Evolutionary conservation across 2,888 invertebrate genomes (phyloP).

Genomic region (Troides oblongomaculatus): DNA sequence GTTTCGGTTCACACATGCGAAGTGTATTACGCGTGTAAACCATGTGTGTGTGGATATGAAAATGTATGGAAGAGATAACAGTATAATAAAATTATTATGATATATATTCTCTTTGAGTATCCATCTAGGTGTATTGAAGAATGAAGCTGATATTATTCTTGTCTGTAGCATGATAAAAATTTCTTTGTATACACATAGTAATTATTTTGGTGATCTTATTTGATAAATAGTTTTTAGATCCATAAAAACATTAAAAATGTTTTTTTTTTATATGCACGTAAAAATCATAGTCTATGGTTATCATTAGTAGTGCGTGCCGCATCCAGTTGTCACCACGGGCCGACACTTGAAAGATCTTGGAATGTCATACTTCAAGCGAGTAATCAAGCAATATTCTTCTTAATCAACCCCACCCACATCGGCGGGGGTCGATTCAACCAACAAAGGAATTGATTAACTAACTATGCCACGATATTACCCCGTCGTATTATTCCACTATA

Average conservation of each 20-base stretch:
- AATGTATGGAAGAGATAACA: slow-evolving; percentile 31
- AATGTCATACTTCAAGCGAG: slow-evolving; percentile 66
- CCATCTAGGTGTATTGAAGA: not conserved
- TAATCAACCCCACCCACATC: slow-evolving; percentile 77
- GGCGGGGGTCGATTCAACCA: slow-evolving; percentile 74
- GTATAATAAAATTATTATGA: not conserved
- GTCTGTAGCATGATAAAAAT: not conserved
- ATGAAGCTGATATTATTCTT: not conserved
- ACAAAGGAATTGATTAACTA: slow-evolving; percentile 80
- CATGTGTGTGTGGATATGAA: slow-evolving; percentile 33
- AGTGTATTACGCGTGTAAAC: slow-evolving; percentile 42
- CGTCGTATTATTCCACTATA: slow-evolving; percentile 76
- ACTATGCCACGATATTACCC: slow-evolving; percentile 78
- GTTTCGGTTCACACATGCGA: slow-evolving; percentile 37
- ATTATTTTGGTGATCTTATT: not conserved
- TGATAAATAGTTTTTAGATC: not conserved
- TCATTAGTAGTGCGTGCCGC: not conserved
- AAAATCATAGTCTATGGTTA: not conserved
- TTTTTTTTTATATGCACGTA: not conserved
- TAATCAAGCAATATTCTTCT: slow-evolving; percentile 80
- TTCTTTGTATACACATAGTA: too few relatives aligned
- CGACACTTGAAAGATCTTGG: slow-evolving; percentile 29
- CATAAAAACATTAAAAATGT: not conserved
- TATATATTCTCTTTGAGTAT: not conserved
- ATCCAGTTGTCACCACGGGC: slow-evolving; percentile 17